A percentile compares a stretch with the other conserved stretches of the same genome.
These are phyloP conservation scores for Manis crassicaudata DNA, from an alignment of 2,797 vertebrate species.

Conservation along the genomic window DNA sequence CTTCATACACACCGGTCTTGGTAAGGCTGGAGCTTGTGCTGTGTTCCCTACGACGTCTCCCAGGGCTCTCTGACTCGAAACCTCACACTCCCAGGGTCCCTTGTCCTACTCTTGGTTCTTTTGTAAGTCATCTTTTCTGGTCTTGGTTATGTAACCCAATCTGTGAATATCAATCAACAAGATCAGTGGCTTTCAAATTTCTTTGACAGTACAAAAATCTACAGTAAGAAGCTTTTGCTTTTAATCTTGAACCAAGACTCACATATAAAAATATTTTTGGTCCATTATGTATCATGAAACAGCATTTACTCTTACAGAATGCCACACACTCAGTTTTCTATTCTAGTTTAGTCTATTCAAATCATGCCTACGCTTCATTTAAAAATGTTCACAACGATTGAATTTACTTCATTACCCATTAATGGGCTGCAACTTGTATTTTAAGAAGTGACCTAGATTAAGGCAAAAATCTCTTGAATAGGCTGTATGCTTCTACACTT, in stretches of 20 bases:
- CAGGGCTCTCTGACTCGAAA: neutral
- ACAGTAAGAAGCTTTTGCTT: neutral
- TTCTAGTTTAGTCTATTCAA: neutral
- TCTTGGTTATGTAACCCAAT: neutral
- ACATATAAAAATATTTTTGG: neutral
- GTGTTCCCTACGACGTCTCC: neutral
- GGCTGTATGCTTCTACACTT: neutral
- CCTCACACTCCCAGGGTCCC: neutral
- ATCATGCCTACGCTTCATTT: neutral
- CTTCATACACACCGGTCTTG: neutral
- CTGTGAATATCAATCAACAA: neutral
- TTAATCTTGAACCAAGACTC: neutral
- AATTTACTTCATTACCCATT: neutral
- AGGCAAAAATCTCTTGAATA: neutral
- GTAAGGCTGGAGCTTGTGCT: neutral
- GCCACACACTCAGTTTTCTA: neutral
- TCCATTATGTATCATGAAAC: neutral
- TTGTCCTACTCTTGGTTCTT: neutral
- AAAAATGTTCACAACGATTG: neutral
- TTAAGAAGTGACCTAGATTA: neutral
- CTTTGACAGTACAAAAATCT: neutral
- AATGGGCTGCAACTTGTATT: neutral
- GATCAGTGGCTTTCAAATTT: neutral
- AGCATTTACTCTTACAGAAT: neutral
- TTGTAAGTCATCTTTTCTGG: neutral